Evolutionary conservation across 2,888 invertebrate genomes (phyloP).

Genomic region (Petrolisthes cinctipes): DNA sequence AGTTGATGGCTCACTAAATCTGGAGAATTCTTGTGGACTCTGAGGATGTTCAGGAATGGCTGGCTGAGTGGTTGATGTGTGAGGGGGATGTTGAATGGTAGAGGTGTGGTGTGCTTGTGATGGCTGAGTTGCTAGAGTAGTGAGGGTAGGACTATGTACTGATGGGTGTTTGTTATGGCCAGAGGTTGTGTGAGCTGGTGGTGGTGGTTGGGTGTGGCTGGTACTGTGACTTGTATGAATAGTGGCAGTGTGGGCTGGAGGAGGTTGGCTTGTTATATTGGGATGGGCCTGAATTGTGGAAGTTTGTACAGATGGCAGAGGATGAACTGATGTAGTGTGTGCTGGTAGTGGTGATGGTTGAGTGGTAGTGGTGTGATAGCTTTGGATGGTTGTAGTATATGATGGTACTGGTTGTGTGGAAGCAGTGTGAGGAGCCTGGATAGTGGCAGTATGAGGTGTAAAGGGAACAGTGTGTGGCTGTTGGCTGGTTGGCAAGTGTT

Average conservation of each 20-base stretch:
- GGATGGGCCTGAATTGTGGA: constrained; percentile 3
- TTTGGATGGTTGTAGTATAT: background rate
- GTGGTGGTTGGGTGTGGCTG: background rate
- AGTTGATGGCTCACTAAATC: no score
- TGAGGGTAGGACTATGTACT: no score
- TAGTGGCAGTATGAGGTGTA: background rate
- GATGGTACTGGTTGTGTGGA: background rate
- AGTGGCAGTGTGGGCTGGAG: background rate
- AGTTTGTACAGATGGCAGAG: background rate
- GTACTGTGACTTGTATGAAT: background rate
- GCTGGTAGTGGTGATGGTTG: background rate
- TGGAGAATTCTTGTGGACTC: no score
- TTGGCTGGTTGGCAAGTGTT: background rate
- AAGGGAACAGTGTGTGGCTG: background rate
- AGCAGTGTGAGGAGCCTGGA: background rate
- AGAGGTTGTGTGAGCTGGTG: background rate
- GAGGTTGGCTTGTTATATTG: background rate
- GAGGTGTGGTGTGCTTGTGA: no score
- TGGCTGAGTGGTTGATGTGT: no score
- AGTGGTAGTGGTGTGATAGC: background rate
- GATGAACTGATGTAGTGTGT: background rate
- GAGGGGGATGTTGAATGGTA: no score
- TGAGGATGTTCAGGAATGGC: no score
- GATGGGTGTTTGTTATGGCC: no score
- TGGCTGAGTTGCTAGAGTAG: no score